Evolutionary conservation across 2,113 vertebrate genomes (phyloP).

Genomic region (Picathartes gymnocephalus): DNA sequence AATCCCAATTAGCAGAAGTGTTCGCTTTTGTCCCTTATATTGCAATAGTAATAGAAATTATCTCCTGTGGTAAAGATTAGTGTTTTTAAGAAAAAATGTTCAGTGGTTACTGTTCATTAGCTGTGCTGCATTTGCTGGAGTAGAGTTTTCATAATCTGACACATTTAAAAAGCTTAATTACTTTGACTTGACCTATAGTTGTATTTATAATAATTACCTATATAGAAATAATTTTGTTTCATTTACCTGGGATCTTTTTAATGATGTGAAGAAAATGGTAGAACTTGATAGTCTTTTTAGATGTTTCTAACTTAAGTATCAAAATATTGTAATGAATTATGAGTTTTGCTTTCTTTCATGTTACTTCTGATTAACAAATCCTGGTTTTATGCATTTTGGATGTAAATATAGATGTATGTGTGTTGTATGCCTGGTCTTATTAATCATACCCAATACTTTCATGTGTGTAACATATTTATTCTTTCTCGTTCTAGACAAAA

Average conservation of each 20-base stretch:
- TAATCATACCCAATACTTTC: background rate
- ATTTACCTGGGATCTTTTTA: background rate
- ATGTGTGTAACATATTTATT: background rate
- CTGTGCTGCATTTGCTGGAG: background rate
- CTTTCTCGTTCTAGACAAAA: conserved; percentile 66
- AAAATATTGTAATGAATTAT: background rate
- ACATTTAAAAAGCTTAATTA: background rate
- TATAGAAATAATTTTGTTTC: background rate
- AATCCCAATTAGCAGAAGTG: background rate
- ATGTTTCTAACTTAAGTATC: background rate
- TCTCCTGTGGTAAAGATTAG: background rate
- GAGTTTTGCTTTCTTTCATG: accelerated
- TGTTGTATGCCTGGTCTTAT: background rate
- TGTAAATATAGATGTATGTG: background rate
- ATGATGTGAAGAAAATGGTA: background rate
- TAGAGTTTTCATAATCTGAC: background rate
- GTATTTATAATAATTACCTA: background rate
- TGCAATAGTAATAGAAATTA: background rate
- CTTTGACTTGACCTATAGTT: background rate
- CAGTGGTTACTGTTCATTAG: background rate
- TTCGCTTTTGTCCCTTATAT: background rate
- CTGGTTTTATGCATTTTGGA: background rate
- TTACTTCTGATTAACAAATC: background rate
- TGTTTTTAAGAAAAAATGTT: background rate
- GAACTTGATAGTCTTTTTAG: background rate